These are phyloP conservation scores for Campopleginae sp. DNA, from an alignment of 2,888 invertebrate genomes.

Conservation along the genomic window DNA sequence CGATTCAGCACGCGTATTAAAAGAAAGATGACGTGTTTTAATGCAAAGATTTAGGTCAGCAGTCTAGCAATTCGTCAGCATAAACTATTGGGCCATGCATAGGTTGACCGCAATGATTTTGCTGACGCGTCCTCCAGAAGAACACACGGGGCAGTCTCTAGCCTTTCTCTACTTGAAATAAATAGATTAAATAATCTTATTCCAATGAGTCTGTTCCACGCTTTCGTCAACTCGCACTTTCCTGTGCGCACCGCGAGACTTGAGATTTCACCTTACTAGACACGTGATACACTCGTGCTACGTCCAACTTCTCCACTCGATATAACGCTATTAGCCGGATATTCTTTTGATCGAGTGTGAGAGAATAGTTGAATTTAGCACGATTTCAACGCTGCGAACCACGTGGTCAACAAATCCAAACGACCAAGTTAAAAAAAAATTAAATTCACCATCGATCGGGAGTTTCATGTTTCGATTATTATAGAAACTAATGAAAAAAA, in stretches of 20 bases:
- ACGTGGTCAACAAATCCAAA: not conserved
- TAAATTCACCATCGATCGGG: not conserved
- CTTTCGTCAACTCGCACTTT: conserved; percentile 61
- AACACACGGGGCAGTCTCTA: conserved; percentile 16
- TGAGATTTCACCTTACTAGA: conserved; percentile 46
- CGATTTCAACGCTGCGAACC: not conserved
- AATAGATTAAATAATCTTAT: conserved; percentile 47
- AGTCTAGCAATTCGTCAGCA: conserved; percentile 43
- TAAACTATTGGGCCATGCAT: conserved; percentile 26
- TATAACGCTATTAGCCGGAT: not conserved
- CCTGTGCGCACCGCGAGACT: conserved; percentile 39
- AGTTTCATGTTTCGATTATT: not conserved
- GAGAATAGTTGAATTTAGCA: not conserved
- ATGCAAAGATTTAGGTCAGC: conserved; percentile 51
- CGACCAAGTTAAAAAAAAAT: not conserved
- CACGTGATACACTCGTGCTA: conserved; percentile 42
- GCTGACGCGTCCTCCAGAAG: conserved; percentile 37
- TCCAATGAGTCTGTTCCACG: conserved; percentile 44
- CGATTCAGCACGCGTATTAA: conserved; percentile 12
- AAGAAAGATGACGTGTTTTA: conserved; percentile 20
- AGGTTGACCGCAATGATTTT: conserved; percentile 37
- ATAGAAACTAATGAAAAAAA: too few relatives aligned
- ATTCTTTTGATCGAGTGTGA: not conserved
- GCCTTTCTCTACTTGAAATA: conserved; percentile 54
- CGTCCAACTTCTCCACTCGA: not conserved